phyloP scores from a whole-genome alignment of 2,113 vertebrate genomes.

The Lepus americanus region DNA sequence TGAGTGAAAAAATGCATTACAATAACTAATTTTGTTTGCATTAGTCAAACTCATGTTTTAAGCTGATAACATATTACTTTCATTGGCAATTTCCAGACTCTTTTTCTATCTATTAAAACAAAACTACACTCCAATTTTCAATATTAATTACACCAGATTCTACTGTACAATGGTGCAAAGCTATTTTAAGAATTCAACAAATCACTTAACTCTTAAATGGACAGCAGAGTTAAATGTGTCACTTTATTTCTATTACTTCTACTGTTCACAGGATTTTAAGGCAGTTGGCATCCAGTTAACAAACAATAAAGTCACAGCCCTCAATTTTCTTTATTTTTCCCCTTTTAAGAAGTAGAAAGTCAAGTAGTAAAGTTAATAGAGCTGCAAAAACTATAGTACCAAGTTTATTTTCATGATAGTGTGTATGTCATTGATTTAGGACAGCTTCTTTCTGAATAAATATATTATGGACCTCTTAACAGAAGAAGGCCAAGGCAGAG shows the following conservation, averaged over 20 bases:
- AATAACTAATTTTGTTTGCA: constrained; percentile 26
- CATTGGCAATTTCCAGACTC: constrained; percentile 35
- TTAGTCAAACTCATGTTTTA: constrained; percentile 49
- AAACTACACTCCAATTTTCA: neutral
- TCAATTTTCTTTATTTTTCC: constrained; percentile 1
- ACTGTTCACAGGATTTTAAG: constrained; percentile 29
- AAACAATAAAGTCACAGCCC: constrained; percentile 26
- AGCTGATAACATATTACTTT: neutral
- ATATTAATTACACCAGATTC: neutral
- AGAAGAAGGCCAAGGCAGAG: constrained; percentile 13
- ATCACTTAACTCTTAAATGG: neutral
- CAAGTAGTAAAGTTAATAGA: constrained; percentile 66
- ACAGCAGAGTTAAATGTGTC: neutral
- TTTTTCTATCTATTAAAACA: neutral
- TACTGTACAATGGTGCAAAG: neutral
- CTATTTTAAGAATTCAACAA: constrained; percentile 38
- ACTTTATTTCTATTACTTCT: constrained; percentile 1
- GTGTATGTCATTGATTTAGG: constrained; percentile 41
- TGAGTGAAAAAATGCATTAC: neutral
- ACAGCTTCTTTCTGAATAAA: constrained; percentile 59
- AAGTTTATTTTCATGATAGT: constrained; percentile 57
- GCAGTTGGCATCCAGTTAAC: constrained; percentile 10
- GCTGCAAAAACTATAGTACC: constrained; percentile 58
- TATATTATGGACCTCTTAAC: neutral
- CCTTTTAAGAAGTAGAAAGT: constrained; percentile 60